Evolutionary conservation across 2,113 vertebrate species (phyloP).

Genomic region (Gopherus evgoodei): DNA sequence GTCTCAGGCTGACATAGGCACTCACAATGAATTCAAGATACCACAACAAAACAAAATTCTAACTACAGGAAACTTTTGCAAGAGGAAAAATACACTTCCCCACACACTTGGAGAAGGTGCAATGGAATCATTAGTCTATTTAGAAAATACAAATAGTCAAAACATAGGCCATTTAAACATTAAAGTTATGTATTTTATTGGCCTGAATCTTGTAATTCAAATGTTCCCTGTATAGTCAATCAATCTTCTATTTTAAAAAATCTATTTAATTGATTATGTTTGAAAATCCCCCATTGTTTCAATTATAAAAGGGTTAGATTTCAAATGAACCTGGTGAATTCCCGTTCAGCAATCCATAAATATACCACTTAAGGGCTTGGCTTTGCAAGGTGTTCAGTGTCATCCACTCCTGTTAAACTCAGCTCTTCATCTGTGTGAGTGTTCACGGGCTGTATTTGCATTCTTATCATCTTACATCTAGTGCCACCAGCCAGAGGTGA

Average conservation of each 20-base stretch:
- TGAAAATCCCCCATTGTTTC: background rate
- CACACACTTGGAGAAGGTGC: background rate
- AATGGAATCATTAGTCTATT: background rate
- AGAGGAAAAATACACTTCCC: background rate
- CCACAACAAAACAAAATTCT: background rate
- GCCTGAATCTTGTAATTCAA: background rate
- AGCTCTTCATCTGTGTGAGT: background rate
- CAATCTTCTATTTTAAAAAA: background rate
- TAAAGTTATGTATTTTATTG: background rate
- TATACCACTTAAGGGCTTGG: fast-evolving
- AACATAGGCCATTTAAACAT: background rate
- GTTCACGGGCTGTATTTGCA: background rate
- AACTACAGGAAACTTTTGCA: background rate
- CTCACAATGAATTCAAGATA: background rate
- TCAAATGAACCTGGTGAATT: background rate
- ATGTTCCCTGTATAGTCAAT: background rate
- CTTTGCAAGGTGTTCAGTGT: fast-evolving
- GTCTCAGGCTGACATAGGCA: background rate
- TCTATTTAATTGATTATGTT: background rate
- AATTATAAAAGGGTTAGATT: background rate
- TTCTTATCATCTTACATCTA: background rate
- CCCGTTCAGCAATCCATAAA: background rate
- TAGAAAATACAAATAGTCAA: background rate
- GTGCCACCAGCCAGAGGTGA: background rate
- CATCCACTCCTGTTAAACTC: background rate